These are phyloP conservation scores for Andrena chrysosceles DNA, from an alignment of 2,888 invertebrate species.

Conservation along the genomic window DNA sequence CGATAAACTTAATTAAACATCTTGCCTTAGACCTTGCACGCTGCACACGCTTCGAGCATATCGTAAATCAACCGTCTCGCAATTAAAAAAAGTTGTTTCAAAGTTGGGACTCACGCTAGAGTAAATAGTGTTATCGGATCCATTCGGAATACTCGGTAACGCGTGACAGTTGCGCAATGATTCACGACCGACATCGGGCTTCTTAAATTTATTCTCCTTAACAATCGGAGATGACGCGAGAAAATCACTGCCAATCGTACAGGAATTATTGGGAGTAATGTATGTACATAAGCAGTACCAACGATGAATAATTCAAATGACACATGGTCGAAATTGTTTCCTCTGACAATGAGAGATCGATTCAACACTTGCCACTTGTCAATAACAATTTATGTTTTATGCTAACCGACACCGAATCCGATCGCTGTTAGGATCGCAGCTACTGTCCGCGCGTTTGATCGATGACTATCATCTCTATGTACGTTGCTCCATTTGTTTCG, in stretches of 20 bases:
- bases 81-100: neutral
- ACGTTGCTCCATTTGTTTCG: neutral
- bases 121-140: neutral
- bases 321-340: neutral
- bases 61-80: no score
- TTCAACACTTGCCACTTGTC: constrained; percentile 1
- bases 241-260: neutral
- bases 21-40: neutral
- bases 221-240: neutral
- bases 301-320: neutral
- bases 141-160: neutral
- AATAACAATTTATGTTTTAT: constrained; percentile 23
- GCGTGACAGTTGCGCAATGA: neutral
- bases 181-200: neutral
- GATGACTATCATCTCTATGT: neutral
- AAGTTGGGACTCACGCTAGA: neutral
- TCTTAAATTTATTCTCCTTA: neutral
- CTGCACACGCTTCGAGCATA: no score
- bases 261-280: neutral
- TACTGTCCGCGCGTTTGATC: neutral
- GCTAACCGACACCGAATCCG: constrained; percentile 12
- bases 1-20: constrained; percentile 7
- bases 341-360: neutral
- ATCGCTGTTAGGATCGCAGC: neutral
- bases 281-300: neutral